Conservation (phyloP, 2,888 invertebrate species). For the Anthrax anthrax region DNA sequence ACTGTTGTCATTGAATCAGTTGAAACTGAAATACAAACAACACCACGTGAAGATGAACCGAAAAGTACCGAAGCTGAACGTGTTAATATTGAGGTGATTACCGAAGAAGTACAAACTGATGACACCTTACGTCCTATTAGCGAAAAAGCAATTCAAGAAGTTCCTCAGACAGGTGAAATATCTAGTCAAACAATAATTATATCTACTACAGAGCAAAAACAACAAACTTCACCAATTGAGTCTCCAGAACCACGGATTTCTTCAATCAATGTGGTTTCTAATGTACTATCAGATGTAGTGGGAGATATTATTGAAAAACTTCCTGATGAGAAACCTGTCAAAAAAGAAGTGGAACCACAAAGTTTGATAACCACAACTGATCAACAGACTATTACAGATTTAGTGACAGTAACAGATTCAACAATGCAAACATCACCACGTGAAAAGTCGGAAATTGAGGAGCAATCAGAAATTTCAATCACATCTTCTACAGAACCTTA, state of each 20-base stretch:
- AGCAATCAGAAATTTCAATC: conserved; percentile 18
- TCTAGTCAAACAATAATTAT: conserved; percentile 24
- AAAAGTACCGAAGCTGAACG: neutral
- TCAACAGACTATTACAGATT: conserved; percentile 19
- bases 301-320: conserved; percentile 23
- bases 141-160: conserved; percentile 18
- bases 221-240: conserved; percentile 28
- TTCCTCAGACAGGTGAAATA: conserved; percentile 21
- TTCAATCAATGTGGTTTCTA: conserved; percentile 15
- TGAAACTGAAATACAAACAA: conserved; percentile 31
- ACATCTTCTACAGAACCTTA: conserved; percentile 27
- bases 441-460: conserved; percentile 8
- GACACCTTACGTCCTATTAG: conserved; percentile 7
- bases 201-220: conserved; percentile 24
- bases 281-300: conserved; percentile 28
- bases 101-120: conserved; percentile 38
- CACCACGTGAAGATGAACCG: conserved; percentile 19
- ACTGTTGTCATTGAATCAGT: conserved; percentile 23
- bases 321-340: conserved; percentile 14
- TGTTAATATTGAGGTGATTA: conserved; percentile 27
- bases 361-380: conserved; percentile 13
- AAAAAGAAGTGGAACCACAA: neutral
- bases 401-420: conserved; percentile 18
- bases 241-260: conserved; percentile 13
- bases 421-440: conserved; percentile 27